Conservation (phyloP, 2,888 invertebrate genomes). For the Tryphoninae sp. region DNA sequence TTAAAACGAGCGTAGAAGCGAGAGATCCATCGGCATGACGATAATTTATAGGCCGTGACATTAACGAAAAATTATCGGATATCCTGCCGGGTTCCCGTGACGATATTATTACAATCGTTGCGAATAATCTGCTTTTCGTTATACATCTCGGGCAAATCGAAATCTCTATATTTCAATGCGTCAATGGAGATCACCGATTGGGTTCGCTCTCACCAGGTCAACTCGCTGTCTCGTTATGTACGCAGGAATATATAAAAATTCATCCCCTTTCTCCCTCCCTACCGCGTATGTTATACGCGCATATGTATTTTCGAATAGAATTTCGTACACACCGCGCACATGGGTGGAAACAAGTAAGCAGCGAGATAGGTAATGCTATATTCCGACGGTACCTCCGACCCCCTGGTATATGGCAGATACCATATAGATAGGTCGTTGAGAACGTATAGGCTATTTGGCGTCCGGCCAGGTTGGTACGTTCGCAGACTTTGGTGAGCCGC, state of each 20-base stretch:
- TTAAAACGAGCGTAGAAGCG: not conserved
- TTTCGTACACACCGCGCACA: slow-evolving; percentile 1
- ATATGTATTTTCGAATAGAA: slow-evolving; percentile 22
- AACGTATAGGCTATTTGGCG: slow-evolving; percentile 74
- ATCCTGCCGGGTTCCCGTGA: no score
- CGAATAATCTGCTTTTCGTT: not conserved
- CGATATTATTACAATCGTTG: not conserved
- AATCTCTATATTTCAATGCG: slow-evolving; percentile 7
- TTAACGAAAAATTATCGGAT: no score
- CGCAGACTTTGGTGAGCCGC: slow-evolving; percentile 53
- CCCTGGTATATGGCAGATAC: slow-evolving; percentile 32
- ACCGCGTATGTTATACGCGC: not conserved
- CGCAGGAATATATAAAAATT: slow-evolving; percentile 11
- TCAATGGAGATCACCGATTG: not conserved
- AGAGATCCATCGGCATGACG: not conserved
- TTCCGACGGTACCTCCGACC: slow-evolving; percentile 4
- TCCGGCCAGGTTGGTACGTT: slow-evolving; percentile 71
- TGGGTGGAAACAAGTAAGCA: slow-evolving; percentile 25
- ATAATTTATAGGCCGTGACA: no score
- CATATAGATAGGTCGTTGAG: slow-evolving; percentile 57
- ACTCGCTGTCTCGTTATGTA: not conserved
- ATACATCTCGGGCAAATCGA: not conserved
- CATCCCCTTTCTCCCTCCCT: not conserved
- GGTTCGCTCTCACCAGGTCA: not conserved
- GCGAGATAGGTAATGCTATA: slow-evolving; percentile 15